A percentile compares a stretch with the other conserved stretches of the same genome.
Conservation (phyloP, 2,113 vertebrate genomes). For the Petroica traversi region DNA sequence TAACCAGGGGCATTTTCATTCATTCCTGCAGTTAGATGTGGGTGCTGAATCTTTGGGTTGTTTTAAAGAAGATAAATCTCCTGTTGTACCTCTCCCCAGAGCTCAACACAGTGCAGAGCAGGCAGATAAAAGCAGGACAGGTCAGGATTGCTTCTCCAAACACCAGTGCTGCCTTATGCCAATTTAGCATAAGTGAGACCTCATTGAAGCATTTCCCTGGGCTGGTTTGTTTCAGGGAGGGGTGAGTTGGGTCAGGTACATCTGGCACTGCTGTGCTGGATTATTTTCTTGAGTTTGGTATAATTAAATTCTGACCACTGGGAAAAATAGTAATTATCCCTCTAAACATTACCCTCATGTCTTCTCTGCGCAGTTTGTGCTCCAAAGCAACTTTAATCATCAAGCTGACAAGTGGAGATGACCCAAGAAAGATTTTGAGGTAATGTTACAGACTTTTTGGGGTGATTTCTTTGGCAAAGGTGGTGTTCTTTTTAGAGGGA, state of each 20-base stretch:
- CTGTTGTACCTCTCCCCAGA: neutral
- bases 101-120: neutral
- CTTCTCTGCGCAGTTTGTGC: conserved; percentile 74
- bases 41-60: neutral
- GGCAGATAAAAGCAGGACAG: neutral
- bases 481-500: neutral
- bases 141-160: neutral
- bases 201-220: neutral
- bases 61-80: neutral
- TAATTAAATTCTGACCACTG: neutral
- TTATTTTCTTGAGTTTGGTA: neutral
- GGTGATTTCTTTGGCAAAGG: neutral
- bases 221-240: neutral
- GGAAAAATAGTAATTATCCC: neutral
- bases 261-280: neutral
- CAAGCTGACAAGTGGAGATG: conserved; percentile 55
- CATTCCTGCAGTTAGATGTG: neutral
- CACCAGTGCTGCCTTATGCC: neutral
- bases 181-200: neutral
- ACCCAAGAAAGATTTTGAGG: conserved; percentile 75
- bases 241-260: neutral
- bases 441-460: neutral
- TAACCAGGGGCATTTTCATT: neutral
- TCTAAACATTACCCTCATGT: neutral
- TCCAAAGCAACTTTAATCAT: conserved; percentile 72